Evolutionary conservation across 2,797 vertebrate species (phyloP).

Genomic region (Columba guinea): DNA sequence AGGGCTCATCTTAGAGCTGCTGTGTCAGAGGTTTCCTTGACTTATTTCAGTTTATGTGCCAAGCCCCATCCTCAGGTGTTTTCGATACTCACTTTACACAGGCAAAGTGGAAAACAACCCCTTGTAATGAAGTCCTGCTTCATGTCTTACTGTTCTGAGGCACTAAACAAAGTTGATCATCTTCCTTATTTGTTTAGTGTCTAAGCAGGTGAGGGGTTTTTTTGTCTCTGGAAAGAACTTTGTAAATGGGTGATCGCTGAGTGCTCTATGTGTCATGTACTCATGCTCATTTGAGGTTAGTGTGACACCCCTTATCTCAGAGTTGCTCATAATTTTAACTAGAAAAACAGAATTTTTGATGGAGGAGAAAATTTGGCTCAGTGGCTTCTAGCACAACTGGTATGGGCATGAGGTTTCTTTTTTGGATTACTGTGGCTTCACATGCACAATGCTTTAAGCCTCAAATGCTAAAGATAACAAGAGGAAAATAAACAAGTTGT

Average conservation of each 20-base stretch:
- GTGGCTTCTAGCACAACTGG: not conserved
- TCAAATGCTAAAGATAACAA: not conserved
- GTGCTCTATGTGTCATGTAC: not conserved
- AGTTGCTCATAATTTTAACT: not conserved
- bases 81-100: not conserved
- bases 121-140: not conserved
- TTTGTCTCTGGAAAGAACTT: not conserved
- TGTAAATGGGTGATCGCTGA: not conserved
- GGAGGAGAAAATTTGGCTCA: not conserved
- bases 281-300: fast-evolving
- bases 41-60: not conserved
- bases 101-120: not conserved
- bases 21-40: not conserved
- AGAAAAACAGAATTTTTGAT: not conserved
- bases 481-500: not conserved
- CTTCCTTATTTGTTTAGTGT: not conserved
- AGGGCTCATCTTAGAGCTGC: not conserved
- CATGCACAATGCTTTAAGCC: not conserved
- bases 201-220: not conserved
- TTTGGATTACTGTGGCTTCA: not conserved
- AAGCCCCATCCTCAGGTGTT: not conserved
- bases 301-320: not conserved
- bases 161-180: not conserved
- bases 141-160: not conserved
- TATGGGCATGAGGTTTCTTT: not conserved